Percentiles rank a stretch among this genome's conserved stretches.
These are phyloP conservation scores for Plutella xylostella DNA, from an alignment of 2,888 invertebrate species.

Conservation along the genomic window DNA sequence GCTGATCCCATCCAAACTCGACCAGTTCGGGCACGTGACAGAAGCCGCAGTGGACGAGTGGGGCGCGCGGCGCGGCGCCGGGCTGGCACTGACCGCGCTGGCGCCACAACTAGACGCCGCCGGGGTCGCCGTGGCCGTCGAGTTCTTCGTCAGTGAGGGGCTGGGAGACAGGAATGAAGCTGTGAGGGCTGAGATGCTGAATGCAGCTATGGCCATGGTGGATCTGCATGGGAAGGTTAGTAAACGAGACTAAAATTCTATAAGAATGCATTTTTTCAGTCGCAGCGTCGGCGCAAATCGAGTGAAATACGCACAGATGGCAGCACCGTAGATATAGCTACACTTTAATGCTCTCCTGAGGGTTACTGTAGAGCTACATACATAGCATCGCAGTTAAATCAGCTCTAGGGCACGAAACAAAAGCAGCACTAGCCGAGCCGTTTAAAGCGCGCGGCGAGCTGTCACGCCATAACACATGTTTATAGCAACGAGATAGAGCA, in stretches of 20 bases:
- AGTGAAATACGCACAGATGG: too few relatives aligned
- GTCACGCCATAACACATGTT: slow-evolving; percentile 87
- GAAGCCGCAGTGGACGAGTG: slow-evolving; percentile 90
- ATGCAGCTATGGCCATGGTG: slow-evolving; percentile 92
- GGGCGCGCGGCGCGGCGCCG: slow-evolving; percentile 91
- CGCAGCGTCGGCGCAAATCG: too few relatives aligned
- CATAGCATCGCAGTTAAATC: too few relatives aligned
- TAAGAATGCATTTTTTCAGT: too few relatives aligned
- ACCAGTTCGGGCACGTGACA: slow-evolving; percentile 92
- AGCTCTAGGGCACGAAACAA: slow-evolving; percentile 90
- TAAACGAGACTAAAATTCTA: background rate
- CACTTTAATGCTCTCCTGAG: too few relatives aligned
- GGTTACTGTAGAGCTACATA: too few relatives aligned
- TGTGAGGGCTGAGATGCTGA: slow-evolving; percentile 91
- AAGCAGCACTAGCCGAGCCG: slow-evolving; percentile 91
- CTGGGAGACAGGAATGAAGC: slow-evolving; percentile 86
- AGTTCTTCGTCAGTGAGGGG: slow-evolving; percentile 88
- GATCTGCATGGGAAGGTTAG: slow-evolving; percentile 90
- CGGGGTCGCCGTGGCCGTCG: slow-evolving; percentile 77
- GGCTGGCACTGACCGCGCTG: slow-evolving; percentile 81
- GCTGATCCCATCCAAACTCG: slow-evolving; percentile 87
- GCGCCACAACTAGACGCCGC: slow-evolving; percentile 77
- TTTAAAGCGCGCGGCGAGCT: slow-evolving; percentile 88
- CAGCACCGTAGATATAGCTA: too few relatives aligned
- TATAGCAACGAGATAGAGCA: too few relatives aligned